Base-by-base conservation (phyloP, 2,113 vertebrate species). In the Brachyhypopomus occidentalis region DNA sequence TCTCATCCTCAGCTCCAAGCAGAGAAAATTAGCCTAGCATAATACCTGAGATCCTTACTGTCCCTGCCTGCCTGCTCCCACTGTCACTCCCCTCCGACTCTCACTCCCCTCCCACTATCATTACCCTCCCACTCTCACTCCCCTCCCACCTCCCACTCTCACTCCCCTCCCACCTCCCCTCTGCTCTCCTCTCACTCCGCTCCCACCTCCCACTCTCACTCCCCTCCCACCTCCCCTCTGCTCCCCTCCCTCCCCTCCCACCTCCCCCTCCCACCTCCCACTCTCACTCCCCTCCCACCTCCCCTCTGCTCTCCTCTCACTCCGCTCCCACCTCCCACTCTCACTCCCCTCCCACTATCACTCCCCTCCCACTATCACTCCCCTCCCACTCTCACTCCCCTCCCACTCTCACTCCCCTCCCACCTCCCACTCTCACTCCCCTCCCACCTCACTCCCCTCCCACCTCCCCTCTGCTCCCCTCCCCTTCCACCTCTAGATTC, bases 11-110 rank as follows among this genome's bases (percentile, higher is more conserved):
- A 75, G 55, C 7, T 58, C 69, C 23, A 20, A 30, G 72, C 60
- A 11, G 59, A 81, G 62, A 70, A 81, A 81, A 81, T 76, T 73
- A 81, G 80, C 72, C 72, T 76, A 70, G 63, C 63, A 70, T 81
- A 76, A 45, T 76, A 76, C 63, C 34, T 70, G 72, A 48, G 80
- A 75, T 70, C 72, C n/a, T 56, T 60, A 81, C 63, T 45, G 52
- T 27, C 27, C 34, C 70, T 69, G 62, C 45, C 34, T 34, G 59
- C 55, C 12, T 71, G 48, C 38, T 55, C 14, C 58, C n/a, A 55
- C 7, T 19, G 16, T n/a, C 60, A 25, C 58, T 62, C 6, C 36
- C 41, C 64, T 64, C 22, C 48, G 45, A 52, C 71, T n/a, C n/a
- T n/a, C n/a, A n/a, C 70, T 38, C 69, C 59, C 30, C 30, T 30